Evolutionary conservation across 2,113 vertebrate genomes (phyloP).

Genomic region (human): DNA sequence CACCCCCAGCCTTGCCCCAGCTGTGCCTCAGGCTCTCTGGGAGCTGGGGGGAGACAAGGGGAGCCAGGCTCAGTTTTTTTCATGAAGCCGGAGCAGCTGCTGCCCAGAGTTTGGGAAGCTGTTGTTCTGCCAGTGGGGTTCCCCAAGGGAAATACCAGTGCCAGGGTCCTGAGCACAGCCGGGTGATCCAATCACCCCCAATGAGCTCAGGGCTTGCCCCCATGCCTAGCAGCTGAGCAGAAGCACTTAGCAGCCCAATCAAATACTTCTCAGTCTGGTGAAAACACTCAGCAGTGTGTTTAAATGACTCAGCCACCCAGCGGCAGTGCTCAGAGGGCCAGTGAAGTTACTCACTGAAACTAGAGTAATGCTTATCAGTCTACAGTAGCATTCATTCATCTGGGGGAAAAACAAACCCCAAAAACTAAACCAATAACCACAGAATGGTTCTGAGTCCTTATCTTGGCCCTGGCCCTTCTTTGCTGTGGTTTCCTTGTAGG

Average conservation of each 20-base stretch:
- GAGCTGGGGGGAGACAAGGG: neutral
- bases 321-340: neutral
- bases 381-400: rapidly evolving
- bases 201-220: neutral
- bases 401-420: no score
- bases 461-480: neutral
- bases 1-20: neutral
- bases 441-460: neutral
- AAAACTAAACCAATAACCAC: neutral
- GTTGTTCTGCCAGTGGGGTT: neutral
- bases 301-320: neutral
- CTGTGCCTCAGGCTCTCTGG: neutral
- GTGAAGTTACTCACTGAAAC: neutral
- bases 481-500: neutral
- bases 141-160: neutral
- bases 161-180: neutral
- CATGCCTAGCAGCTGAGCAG: neutral
- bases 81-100: conserved; percentile 41
- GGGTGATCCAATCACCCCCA: neutral
- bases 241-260: neutral
- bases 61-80: neutral
- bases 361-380: neutral
- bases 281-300: neutral
- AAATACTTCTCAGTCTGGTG: neutral
- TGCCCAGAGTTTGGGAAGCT: neutral